A percentile compares a stretch with the other conserved stretches of the same genome.
Evolutionary conservation across 2,797 vertebrate species (phyloP).

Genomic region (Ctenochaetus hawaiiensis): DNA sequence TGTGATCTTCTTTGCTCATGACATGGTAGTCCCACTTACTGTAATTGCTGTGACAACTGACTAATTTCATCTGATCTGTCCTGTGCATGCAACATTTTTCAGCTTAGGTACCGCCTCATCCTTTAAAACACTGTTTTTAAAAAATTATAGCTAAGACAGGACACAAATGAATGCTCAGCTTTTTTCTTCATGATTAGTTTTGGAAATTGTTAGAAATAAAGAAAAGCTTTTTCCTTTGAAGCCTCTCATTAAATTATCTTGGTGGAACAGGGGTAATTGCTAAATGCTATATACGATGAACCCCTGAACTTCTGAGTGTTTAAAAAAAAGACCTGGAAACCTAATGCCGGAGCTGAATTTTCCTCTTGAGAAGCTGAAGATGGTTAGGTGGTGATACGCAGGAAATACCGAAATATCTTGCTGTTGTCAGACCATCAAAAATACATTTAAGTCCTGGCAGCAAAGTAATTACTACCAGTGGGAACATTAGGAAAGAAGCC

Average conservation of each 20-base stretch:
- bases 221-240: neutral
- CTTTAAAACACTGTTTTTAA: neutral
- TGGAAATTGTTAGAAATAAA: neutral
- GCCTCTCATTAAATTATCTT: neutral
- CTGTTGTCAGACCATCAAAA: constrained; percentile 38
- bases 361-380: constrained; percentile 11
- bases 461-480: constrained; percentile 37
- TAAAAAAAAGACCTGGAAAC: constrained; percentile 15
- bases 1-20: constrained; percentile 44
- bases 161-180: neutral
- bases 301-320: neutral
- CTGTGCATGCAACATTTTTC: neutral
- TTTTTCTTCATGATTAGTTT: constrained; percentile 3
- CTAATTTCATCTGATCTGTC: constrained; percentile 33
- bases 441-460: constrained; percentile 22
- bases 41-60: constrained; percentile 41
- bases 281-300: constrained; percentile 3
- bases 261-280: neutral
- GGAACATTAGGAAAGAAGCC: constrained; percentile 13
- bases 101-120: neutral
- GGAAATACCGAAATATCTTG: constrained; percentile 26
- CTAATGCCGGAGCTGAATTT: neutral
- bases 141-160: neutral
- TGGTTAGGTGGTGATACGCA: constrained; percentile 11
- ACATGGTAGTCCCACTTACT: constrained; percentile 31